These are phyloP conservation scores for Lasioglossum morio DNA, from an alignment of 2,888 invertebrate species.

Conservation along the genomic window DNA sequence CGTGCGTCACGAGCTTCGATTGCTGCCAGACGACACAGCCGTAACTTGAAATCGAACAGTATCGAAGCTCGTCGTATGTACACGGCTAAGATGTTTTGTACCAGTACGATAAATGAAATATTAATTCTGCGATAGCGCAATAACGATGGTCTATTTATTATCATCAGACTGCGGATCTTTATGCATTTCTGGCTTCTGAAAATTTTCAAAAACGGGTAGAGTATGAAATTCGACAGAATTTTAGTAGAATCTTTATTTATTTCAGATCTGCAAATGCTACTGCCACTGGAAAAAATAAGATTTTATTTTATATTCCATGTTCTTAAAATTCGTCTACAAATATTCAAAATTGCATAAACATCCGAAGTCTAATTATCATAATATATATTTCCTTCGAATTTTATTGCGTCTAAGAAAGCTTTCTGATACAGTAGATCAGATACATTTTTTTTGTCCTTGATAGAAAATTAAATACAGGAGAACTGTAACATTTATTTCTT, in stretches of 20 bases:
- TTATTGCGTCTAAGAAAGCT: background rate
- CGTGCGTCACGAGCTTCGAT: slow-evolving; percentile 26
- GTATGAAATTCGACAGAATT: no score
- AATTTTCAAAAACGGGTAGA: no score
- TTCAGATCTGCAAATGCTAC: no score
- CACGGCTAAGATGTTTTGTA: slow-evolving; percentile 11
- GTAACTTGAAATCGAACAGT: slow-evolving; percentile 37
- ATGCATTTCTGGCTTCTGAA: no score
- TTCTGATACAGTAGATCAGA: slow-evolving; percentile 1
- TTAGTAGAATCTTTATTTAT: no score
- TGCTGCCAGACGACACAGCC: background rate
- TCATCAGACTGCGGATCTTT: no score
- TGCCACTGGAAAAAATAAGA: no score
- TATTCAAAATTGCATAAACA: no score
- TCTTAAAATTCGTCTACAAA: no score
- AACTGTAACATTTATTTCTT: slow-evolving; percentile 9
- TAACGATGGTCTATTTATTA: background rate
- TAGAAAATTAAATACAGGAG: slow-evolving; percentile 14
- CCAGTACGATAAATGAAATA: slow-evolving; percentile 2
- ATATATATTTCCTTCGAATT: background rate
- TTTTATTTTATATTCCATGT: no score
- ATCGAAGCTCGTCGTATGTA: slow-evolving; percentile 31
- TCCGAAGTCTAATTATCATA: background rate
- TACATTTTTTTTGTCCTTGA: background rate
- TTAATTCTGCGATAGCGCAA: slow-evolving; percentile 24